Base-by-base conservation (phyloP, 2,113 vertebrate genomes). In the Electrona antarctica region DNA sequence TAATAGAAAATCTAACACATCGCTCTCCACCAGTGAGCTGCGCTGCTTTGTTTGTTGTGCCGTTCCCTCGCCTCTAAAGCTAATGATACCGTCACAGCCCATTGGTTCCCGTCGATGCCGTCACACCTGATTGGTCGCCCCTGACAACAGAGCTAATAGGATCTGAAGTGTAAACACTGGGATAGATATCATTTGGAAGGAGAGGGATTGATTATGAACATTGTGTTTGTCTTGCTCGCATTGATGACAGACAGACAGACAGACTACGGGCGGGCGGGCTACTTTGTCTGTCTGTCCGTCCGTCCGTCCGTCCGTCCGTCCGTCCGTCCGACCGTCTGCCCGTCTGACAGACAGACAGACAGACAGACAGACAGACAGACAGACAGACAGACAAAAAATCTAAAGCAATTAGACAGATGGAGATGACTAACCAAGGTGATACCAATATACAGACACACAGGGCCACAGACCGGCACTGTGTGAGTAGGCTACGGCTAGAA, bases 91-190 rank as follows among this genome's bases (percentile, higher is more conserved):
- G 50, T 62, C 73, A 63, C 48, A 52, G 46, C 64, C 58, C 48
- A 51, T 50, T 29, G 48, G 62, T 13, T 8, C 8, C 15, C 11
- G 46, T 8, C 62, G 63, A 73, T 73, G 14, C 58, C 13, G 54
- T 66, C 71, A 60, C 15, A 56, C 45, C 61, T 47, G 58, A 64
- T 28, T 48, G 73, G 52, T 66, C 67, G 33, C 62, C 60, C 60
- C 73, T 48, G 66, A 73, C 57, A 69, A 64, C 61, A n/a, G 9
- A 5, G 55, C 46, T 77, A 81, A 77, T 71, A 45, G 60, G 67
- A 77, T 77, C 59, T 84, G 71, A 74, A 74, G 64, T 58, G 52
- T 66, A 72, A 80, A 80, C 60, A 65, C 15, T 57, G 14, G 46
- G 55, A 41, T 61, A 15, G 45, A 60, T 55, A 51, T 15, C 7